Evolutionary conservation across 2,113 vertebrate genomes (phyloP).

Genomic region (Phaetusa simplex): DNA sequence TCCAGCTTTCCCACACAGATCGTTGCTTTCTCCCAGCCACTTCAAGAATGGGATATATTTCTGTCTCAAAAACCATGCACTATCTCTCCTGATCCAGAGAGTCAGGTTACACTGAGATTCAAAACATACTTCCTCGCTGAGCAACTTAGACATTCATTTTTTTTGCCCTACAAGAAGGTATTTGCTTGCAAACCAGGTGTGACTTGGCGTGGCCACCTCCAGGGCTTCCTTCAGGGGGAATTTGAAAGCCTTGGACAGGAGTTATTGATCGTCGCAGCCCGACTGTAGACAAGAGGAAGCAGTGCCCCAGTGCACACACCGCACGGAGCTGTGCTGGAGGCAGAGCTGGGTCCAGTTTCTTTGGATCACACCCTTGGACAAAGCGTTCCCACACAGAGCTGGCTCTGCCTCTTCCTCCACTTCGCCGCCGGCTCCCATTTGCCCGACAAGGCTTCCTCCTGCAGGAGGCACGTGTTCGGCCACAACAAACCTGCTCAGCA

Average conservation of each 20-base stretch:
- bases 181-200: background rate
- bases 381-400: background rate
- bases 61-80: background rate
- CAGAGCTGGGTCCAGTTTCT: background rate
- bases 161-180: background rate
- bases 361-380: background rate
- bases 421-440: background rate
- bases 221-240: background rate
- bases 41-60: background rate
- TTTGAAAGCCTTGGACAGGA: background rate
- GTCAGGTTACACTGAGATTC: slow-evolving; percentile 8
- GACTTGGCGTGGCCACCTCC: background rate
- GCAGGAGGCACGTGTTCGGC: background rate
- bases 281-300: background rate
- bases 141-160: background rate
- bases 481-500: background rate
- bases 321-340: background rate
- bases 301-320: accelerated
- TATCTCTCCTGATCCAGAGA: slow-evolving; percentile 8
- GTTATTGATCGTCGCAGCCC: background rate
- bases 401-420: background rate
- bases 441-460: background rate
- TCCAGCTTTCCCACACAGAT: slow-evolving; percentile 57
- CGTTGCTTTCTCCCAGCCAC: background rate
- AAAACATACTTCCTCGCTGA: background rate